Evolutionary conservation across 1,140 invertebrate species (phyloP).

Genomic region (Trinorchestia longiramus): DNA sequence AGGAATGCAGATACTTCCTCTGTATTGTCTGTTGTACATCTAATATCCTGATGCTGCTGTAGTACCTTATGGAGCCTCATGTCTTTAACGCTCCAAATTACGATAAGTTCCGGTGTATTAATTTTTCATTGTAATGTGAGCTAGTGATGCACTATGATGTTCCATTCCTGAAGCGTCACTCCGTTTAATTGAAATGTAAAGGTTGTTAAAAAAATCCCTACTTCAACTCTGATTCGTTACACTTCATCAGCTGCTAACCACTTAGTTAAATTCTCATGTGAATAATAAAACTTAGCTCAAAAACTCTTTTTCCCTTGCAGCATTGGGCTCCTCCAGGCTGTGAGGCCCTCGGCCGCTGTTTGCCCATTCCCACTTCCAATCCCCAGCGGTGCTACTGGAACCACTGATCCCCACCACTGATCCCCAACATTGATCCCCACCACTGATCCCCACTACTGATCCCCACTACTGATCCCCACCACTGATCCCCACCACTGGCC

Average conservation of each 20-base stretch:
- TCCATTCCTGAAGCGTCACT: not conserved
- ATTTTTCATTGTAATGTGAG: too few relatives aligned
- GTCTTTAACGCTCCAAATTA: too few relatives aligned
- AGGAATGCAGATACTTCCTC: too few relatives aligned
- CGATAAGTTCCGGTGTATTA: too few relatives aligned
- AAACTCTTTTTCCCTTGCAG: not conserved
- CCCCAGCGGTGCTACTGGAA: slow-evolving; percentile 62
- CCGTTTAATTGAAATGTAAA: not conserved
- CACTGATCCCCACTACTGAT: slow-evolving; percentile 61
- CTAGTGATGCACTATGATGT: not conserved
- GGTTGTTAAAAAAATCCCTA: not conserved
- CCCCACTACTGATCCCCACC: slow-evolving; percentile 56
- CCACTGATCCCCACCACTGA: slow-evolving; percentile 48
- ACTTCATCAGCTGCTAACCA: not conserved
- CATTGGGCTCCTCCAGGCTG: slow-evolving; percentile 67
- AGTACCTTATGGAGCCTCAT: too few relatives aligned
- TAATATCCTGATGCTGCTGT: too few relatives aligned
- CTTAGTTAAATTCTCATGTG: not conserved
- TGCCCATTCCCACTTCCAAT: slow-evolving; percentile 58
- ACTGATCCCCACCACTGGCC: not conserved
- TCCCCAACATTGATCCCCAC: slow-evolving; percentile 16
- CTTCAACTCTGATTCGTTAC: not conserved
- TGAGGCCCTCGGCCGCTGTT: slow-evolving; percentile 62
- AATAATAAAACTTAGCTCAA: not conserved
- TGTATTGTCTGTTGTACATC: too few relatives aligned